Evolutionary conservation across 2,113 vertebrate genomes (phyloP).

Genomic region (Hassar affinis): DNA sequence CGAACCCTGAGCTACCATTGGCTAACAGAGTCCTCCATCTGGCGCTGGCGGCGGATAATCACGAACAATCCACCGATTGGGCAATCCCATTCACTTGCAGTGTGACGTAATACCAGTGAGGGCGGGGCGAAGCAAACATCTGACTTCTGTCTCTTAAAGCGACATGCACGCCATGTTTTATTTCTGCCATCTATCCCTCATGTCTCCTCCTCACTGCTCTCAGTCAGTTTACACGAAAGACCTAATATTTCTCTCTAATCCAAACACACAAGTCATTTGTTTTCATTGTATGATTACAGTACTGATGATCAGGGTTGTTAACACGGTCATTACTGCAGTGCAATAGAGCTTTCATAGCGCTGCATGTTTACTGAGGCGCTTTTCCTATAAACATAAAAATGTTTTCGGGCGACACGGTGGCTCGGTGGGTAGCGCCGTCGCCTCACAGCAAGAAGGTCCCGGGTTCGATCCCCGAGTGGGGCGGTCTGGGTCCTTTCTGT

Average conservation of each 20-base stretch:
- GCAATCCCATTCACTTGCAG: background rate
- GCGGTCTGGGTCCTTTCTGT: too few species aligned
- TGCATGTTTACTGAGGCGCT: too few species aligned
- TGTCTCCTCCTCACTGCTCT: background rate
- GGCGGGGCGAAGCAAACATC: conserved; percentile 42
- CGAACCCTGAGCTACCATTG: background rate
- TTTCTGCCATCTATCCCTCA: background rate
- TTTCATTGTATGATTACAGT: background rate
- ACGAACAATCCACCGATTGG: background rate
- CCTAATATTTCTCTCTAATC: background rate
- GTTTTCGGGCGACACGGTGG: too few species aligned
- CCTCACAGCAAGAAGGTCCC: too few species aligned
- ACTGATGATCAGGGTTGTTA: background rate
- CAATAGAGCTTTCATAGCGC: background rate
- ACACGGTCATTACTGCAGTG: background rate
- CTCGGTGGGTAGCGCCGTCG: too few species aligned
- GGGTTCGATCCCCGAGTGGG: too few species aligned
- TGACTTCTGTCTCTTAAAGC: conserved; percentile 54
- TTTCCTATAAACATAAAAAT: too few species aligned
- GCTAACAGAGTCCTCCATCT: background rate
- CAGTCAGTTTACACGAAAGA: background rate
- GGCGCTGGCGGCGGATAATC: background rate
- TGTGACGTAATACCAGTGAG: background rate
- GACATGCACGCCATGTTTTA: background rate
- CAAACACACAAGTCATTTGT: background rate